These are phyloP conservation scores for Drosophila nebulosa DNA, from an alignment of 1,140 invertebrate genomes.

Conservation along the genomic window DNA sequence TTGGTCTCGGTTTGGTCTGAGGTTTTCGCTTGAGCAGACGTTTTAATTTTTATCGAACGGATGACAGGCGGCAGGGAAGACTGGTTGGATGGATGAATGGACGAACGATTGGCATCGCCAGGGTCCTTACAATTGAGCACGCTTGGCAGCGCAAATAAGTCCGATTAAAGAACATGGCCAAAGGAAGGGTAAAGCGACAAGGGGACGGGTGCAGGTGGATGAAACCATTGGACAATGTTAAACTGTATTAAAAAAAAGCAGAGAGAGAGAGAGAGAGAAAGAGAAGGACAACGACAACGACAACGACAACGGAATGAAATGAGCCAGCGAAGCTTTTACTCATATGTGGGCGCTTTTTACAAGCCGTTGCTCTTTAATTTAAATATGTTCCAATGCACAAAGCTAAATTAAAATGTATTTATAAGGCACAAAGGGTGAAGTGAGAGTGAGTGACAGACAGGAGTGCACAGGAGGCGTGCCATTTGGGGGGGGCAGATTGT, in stretches of 20 bases:
- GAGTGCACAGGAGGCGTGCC: no score
- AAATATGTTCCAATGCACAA: constrained; percentile 78
- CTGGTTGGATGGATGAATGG: not conserved
- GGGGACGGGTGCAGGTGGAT: not conserved
- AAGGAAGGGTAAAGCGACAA: not conserved
- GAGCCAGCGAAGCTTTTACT: not conserved
- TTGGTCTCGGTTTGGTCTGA: constrained; percentile 28
- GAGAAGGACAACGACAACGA: not conserved
- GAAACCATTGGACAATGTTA: constrained; percentile 63
- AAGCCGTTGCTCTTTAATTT: constrained; percentile 74
- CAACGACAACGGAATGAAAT: constrained; percentile 17
- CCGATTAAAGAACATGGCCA: constrained; percentile 13
- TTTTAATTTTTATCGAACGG: constrained; percentile 74
- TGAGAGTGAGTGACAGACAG: no score
- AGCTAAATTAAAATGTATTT: constrained; percentile 77
- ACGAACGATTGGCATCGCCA: constrained; percentile 25
- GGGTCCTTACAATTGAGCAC: constrained; percentile 54
- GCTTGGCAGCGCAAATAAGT: constrained; percentile 69
- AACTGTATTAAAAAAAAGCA: constrained; percentile 65
- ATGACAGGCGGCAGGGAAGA: constrained; percentile 30
- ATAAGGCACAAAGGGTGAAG: constrained; percentile 34
- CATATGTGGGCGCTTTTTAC: constrained; percentile 59
- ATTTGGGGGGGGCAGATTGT: not conserved
- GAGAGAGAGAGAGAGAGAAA: not conserved
- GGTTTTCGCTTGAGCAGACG: constrained; percentile 65